Conservation (phyloP, 2,797 vertebrate species). For the Pelochelys cantorii region DNA sequence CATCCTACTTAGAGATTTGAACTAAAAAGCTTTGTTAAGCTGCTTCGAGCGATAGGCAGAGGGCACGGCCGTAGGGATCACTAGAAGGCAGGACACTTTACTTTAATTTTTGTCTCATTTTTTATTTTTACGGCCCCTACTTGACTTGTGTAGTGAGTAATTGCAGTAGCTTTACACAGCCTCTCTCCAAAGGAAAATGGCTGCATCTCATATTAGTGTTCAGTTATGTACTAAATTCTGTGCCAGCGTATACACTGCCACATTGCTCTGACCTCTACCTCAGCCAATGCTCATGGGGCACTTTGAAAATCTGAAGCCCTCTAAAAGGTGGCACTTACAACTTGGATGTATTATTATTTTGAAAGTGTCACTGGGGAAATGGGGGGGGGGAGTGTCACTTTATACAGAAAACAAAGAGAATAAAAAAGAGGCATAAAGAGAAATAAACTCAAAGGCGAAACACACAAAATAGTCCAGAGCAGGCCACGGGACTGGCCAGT, state of each 20-base stretch:
- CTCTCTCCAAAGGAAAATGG: neutral
- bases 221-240: constrained; percentile 9
- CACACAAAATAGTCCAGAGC: neutral
- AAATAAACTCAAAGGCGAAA: neutral
- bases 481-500: neutral
- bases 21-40: constrained; percentile 75
- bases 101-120: neutral
- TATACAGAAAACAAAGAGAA: neutral
- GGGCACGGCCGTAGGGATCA: constrained; percentile 49
- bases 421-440: neutral
- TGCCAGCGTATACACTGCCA: neutral
- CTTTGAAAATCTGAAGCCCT: neutral
- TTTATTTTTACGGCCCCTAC: neutral
- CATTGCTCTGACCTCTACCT: constrained; percentile 32
- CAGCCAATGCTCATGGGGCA: rapidly evolving
- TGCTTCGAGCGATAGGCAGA: constrained; percentile 60
- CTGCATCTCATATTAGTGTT: neutral
- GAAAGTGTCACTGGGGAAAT: neutral
- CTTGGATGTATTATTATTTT: constrained; percentile 41
- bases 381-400: neutral
- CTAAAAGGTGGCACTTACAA: constrained; percentile 26
- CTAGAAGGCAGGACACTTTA: constrained; percentile 24
- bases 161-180: neutral
- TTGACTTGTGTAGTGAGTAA: neutral
- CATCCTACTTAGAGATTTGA: constrained; percentile 71